phyloP scores from a whole-genome alignment of 2,113 vertebrate species.

The Stegastes partitus region DNA sequence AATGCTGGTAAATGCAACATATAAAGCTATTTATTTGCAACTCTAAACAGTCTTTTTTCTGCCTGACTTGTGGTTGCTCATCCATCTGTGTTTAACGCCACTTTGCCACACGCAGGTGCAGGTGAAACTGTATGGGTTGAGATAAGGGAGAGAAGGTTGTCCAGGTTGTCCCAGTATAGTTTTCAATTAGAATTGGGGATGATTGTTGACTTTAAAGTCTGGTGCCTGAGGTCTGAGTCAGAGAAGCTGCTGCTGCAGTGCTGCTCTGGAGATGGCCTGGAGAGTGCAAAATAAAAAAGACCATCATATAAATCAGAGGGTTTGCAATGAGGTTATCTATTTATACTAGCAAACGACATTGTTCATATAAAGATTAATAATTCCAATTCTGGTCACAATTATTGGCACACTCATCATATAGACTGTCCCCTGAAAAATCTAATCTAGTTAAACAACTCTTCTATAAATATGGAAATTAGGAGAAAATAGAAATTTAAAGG shows the following conservation, averaged over 20 bases:
- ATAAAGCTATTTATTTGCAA: neutral
- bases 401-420: no score
- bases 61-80: neutral
- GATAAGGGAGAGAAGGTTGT: constrained; percentile 4
- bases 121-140: neutral
- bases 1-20: no score
- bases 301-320: neutral
- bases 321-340: neutral
- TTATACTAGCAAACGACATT: neutral
- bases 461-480: no score
- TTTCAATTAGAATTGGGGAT: neutral
- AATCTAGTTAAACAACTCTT: no score
- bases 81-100: neutral
- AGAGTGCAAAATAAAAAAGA: neutral
- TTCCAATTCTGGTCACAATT: no score
- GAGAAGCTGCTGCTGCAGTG: neutral
- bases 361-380: neutral
- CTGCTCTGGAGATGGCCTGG: neutral
- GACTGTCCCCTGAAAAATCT: no score
- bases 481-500: no score
- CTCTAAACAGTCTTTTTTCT: neutral
- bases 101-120: neutral
- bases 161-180: neutral
- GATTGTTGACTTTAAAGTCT: neutral
- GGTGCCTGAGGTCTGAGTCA: neutral